Percentiles rank a stretch among this genome's conserved stretches.
Conservation (phyloP, 2,797 vertebrate species). For the Vipera ursinii region DNA sequence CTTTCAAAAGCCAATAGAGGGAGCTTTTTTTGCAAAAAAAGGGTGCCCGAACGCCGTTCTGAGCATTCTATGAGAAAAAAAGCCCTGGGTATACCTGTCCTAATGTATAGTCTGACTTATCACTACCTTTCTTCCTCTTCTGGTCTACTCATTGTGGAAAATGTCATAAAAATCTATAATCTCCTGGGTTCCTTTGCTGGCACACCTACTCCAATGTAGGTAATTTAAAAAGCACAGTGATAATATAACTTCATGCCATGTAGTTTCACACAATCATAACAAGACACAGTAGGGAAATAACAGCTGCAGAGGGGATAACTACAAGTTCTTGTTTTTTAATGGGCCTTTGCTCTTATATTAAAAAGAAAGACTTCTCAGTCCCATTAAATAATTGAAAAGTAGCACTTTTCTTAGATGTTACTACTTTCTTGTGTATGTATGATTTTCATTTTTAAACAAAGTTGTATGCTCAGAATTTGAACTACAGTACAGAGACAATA, state of each 20-base stretch:
- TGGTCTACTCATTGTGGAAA: background rate
- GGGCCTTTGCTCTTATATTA: constrained; percentile 50
- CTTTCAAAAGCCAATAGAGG: no score
- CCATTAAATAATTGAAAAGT: constrained; percentile 65
- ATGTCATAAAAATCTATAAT: constrained; percentile 31
- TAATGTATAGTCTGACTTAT: constrained; percentile 27
- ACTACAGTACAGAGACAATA: constrained; percentile 58
- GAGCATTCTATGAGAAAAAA: no score
- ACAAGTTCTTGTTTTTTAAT: constrained; percentile 63
- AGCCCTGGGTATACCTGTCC: background rate
- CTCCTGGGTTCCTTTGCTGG: constrained; percentile 11
- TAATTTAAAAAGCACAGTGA: constrained; percentile 49
- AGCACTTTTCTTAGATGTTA: constrained; percentile 62
- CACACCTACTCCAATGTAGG: constrained; percentile 29
- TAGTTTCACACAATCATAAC: constrained; percentile 42
- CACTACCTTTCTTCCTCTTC: background rate
- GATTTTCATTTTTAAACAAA: constrained; percentile 65
- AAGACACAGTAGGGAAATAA: constrained; percentile 56
- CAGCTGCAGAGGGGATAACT: constrained; percentile 53
- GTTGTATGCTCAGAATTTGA: constrained; percentile 60
- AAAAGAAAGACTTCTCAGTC: constrained; percentile 55
- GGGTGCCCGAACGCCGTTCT: no score
- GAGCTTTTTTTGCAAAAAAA: no score
- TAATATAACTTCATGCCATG: constrained; percentile 44
- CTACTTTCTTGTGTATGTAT: constrained; percentile 55